Percentiles rank a stretch among this genome's conserved stretches.
These are phyloP conservation scores for Torymus tubicola DNA, from an alignment of 2,888 invertebrate species.

Conservation along the genomic window DNA sequence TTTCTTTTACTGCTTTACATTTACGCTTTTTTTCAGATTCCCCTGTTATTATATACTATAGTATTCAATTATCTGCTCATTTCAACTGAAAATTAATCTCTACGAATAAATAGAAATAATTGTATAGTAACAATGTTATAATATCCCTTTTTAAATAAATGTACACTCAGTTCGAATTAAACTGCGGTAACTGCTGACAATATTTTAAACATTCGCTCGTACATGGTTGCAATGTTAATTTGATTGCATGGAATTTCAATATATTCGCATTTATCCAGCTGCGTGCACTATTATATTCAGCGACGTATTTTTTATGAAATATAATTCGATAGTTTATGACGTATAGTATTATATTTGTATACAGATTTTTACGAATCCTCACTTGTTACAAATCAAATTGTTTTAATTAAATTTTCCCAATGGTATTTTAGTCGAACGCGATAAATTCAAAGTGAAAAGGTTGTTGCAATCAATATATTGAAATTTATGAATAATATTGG, in stretches of 20 bases:
- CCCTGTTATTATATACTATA: no score
- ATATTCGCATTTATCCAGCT: neutral
- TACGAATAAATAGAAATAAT: no score
- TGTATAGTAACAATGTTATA: neutral
- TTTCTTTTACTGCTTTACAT: no score
- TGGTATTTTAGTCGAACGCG: neutral
- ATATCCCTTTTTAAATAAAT: constrained; percentile 1
- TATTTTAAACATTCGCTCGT: neutral
- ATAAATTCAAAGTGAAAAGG: neutral
- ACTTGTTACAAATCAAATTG: neutral
- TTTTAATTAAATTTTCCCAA: neutral
- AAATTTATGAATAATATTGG: no score
- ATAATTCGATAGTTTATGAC: neutral
- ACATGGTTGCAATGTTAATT: neutral
- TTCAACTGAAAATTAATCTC: no score
- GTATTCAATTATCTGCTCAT: no score
- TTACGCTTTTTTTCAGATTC: no score
- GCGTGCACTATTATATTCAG: constrained; percentile 23
- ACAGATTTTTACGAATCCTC: neutral
- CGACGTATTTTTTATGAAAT: constrained; percentile 9
- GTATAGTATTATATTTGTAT: neutral
- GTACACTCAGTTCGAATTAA: neutral
- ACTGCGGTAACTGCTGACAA: neutral
- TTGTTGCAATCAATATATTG: no score
- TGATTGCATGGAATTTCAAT: constrained; percentile 26